Evolutionary conservation across 2,888 invertebrate species (phyloP).

Genomic region (Branchinecta sandiegonensis): DNA sequence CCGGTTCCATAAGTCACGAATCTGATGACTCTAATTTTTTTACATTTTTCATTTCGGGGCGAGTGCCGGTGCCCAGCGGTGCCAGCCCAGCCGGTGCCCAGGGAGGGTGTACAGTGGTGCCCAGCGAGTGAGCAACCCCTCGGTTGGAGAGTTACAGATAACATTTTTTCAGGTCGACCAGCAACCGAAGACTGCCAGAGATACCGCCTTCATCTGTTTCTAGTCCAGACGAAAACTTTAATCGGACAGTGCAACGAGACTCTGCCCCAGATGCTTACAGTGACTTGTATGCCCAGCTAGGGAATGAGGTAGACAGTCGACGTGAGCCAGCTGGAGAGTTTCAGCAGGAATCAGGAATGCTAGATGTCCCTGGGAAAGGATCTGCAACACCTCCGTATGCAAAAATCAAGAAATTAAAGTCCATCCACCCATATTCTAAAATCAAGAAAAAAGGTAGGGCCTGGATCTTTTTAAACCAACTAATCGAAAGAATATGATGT

Average conservation of each 20-base stretch:
- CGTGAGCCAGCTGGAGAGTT: background rate
- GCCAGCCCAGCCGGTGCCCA: no score
- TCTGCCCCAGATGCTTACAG: background rate
- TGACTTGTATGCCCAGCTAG: constrained; percentile 7
- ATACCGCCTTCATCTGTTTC: background rate
- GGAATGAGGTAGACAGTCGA: background rate
- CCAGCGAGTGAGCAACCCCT: background rate
- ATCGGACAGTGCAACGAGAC: constrained; percentile 5
- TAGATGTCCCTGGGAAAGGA: background rate
- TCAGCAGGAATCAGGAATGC: background rate
- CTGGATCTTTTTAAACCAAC: no score
- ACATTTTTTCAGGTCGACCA: background rate
- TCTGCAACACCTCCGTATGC: background rate
- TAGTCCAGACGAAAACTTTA: background rate
- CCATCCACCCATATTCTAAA: background rate
- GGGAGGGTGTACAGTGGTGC: no score
- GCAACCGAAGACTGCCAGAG: constrained; percentile 8
- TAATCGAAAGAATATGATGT: no score
- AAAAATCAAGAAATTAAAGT: background rate
- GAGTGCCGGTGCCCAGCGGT: no score
- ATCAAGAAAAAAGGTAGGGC: background rate
- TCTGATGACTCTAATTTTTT: no score
- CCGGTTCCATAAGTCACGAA: no score
- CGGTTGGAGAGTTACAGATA: background rate
- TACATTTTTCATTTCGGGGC: no score